These are phyloP conservation scores for Halichoerus grypus DNA, from an alignment of 2,113 vertebrate genomes.

Conservation along the genomic window DNA sequence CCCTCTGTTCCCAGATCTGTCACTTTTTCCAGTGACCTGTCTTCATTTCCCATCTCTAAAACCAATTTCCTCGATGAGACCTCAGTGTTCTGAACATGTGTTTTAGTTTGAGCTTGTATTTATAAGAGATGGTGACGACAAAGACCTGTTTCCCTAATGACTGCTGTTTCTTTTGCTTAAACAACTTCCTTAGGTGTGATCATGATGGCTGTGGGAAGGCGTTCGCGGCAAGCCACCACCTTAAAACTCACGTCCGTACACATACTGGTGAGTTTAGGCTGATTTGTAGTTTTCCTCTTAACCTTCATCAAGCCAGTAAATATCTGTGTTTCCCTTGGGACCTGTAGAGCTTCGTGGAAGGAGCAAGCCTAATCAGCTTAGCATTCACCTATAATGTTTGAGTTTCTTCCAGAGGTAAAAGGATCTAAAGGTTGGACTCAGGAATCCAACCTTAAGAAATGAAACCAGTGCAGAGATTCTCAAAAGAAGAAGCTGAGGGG, in stretches of 20 bases:
- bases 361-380: not conserved
- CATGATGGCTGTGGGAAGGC: constrained; percentile 99
- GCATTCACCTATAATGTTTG: not conserved
- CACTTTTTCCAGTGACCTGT: not conserved
- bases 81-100: not conserved
- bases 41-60: constrained; percentile 15
- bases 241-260: constrained; percentile 98
- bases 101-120: not conserved
- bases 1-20: not conserved
- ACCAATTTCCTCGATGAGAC: not conserved
- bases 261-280: constrained; percentile 93
- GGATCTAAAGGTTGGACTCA: constrained; percentile 3
- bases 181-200: constrained; percentile 91
- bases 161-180: constrained; percentile 63
- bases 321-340: not conserved
- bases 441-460: constrained; percentile 43
- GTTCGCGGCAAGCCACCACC: constrained; percentile 98
- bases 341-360: not conserved
- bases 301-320: not conserved
- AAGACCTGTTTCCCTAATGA: constrained; percentile 2
- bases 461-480: constrained; percentile 33
- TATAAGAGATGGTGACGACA: not conserved
- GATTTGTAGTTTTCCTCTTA: not conserved
- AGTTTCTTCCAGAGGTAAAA: constrained; percentile 42
- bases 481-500: not conserved